Conservation (phyloP, 1,140 invertebrate genomes). For the Palaemon carinicauda region DNA sequence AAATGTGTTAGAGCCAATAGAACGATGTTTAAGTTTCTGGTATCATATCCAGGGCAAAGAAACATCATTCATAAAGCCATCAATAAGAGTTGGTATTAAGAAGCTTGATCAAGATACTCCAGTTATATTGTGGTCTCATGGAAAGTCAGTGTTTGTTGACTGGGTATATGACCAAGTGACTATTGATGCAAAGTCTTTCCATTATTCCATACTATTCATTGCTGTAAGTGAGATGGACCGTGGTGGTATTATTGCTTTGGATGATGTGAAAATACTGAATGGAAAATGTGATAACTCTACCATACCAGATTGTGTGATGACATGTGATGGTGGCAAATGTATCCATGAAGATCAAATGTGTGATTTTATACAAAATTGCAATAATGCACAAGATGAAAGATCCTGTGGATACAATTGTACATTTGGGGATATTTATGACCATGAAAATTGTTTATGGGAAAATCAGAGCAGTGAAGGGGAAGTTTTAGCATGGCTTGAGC, state of each 20-base stretch:
- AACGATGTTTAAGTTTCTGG: conserved; percentile 38
- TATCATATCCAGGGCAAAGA: conserved; percentile 32
- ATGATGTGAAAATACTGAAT: conserved; percentile 14
- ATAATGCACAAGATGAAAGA: conserved; percentile 32
- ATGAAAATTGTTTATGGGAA: conserved; percentile 21
- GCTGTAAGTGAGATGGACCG: conserved; percentile 4
- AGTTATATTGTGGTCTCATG: neutral
- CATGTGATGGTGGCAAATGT: conserved; percentile 27
- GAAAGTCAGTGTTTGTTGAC: neutral
- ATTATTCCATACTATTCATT: conserved; percentile 16
- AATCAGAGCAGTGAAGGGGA: neutral
- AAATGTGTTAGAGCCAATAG: neutral
- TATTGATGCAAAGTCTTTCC: neutral
- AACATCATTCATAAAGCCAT: neutral
- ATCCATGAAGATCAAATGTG: conserved; percentile 44
- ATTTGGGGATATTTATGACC: conserved; percentile 7
- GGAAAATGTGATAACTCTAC: conserved; percentile 20
- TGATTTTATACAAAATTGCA: conserved; percentile 37
- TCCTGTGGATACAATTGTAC: conserved; percentile 51
- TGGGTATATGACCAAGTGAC: conserved; percentile 35
- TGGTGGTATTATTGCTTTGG: conserved; percentile 33
- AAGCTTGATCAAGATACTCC: neutral
- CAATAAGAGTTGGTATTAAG: neutral
- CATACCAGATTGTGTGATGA: conserved; percentile 25
- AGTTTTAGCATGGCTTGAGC: neutral